Conservation (phyloP, 35 echinoderm and acorn worm genomes). For the Apostichopus californicus region DNA sequence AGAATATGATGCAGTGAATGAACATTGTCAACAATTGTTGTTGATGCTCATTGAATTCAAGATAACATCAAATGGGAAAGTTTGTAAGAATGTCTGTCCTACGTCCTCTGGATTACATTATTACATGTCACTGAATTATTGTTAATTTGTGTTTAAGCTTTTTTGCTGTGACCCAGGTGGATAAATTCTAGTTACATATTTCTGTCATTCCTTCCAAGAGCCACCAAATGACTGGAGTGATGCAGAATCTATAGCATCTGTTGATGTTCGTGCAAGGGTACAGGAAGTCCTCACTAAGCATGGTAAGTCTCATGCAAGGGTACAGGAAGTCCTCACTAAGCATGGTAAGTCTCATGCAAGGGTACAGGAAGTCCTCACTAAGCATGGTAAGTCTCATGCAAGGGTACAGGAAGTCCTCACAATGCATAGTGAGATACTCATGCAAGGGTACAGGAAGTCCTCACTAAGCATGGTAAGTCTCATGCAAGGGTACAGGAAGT, state of each 20-base stretch:
- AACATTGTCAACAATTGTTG: too few relatives aligned
- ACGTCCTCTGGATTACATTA: too few relatives aligned
- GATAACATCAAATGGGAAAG: too few relatives aligned
- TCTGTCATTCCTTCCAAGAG: neutral
- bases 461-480: neutral
- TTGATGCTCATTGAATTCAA: too few relatives aligned
- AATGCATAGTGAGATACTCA: too few relatives aligned
- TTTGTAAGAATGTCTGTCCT: too few relatives aligned
- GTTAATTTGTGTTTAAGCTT: too few relatives aligned
- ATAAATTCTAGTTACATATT: neutral
- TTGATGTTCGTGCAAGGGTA: slow-evolving; percentile 29
- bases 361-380: slow-evolving; percentile 31
- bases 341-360: slow-evolving; percentile 43
- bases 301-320: slow-evolving; percentile 33
- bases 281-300: slow-evolving; percentile 38
- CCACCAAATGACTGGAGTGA: slow-evolving; percentile 41
- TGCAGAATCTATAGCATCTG: slow-evolving; percentile 46
- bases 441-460: neutral
- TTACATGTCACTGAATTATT: too few relatives aligned
- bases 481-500: too few relatives aligned
- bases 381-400: slow-evolving; percentile 44
- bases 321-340: slow-evolving; percentile 33
- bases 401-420: too few relatives aligned
- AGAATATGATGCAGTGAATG: too few relatives aligned
- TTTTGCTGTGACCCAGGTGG: too few relatives aligned